Percentiles rank a stretch among this genome's conserved stretches.
Conservation (phyloP, 2,113 vertebrate species). For the Mormoops blainvillei region DNA sequence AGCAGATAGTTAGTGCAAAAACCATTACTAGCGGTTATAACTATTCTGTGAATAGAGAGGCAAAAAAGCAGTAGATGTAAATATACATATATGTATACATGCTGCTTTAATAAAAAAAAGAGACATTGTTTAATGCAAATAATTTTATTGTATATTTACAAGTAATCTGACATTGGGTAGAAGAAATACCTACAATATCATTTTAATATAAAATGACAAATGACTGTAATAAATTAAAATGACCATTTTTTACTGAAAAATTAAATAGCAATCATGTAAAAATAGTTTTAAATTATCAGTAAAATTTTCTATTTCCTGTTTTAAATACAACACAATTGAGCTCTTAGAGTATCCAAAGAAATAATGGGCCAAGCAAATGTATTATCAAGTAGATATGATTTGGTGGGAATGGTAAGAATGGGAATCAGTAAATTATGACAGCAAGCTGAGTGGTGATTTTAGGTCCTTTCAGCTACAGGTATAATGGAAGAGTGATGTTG, state of each 20-base stretch:
- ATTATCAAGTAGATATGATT: neutral
- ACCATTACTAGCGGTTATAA: neutral
- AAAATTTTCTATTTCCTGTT: conserved; percentile 44
- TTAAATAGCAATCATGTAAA: conserved; percentile 72
- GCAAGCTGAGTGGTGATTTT: neutral
- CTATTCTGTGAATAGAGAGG: neutral
- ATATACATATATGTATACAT: neutral
- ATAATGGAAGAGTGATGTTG: neutral
- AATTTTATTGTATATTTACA: conserved; percentile 74
- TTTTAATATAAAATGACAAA: conserved; percentile 77
- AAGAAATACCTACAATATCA: conserved; percentile 75
- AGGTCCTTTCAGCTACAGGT: neutral
- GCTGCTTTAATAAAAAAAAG: conserved; percentile 56
- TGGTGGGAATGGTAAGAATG: neutral
- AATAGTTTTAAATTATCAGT: conserved; percentile 69
- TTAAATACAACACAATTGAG: conserved; percentile 50
- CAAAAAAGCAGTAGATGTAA: neutral
- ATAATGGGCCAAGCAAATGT: conserved; percentile 9
- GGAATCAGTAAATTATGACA: neutral
- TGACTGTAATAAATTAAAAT: conserved; percentile 74
- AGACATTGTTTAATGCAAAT: conserved; percentile 72
- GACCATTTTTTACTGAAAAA: conserved; percentile 70
- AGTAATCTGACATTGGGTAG: conserved; percentile 68
- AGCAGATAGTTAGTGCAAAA: neutral
- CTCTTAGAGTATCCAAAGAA: conserved; percentile 27